These are phyloP conservation scores for Fissipunctia ypsillon DNA, from an alignment of 2,888 invertebrate species.

Conservation along the genomic window DNA sequence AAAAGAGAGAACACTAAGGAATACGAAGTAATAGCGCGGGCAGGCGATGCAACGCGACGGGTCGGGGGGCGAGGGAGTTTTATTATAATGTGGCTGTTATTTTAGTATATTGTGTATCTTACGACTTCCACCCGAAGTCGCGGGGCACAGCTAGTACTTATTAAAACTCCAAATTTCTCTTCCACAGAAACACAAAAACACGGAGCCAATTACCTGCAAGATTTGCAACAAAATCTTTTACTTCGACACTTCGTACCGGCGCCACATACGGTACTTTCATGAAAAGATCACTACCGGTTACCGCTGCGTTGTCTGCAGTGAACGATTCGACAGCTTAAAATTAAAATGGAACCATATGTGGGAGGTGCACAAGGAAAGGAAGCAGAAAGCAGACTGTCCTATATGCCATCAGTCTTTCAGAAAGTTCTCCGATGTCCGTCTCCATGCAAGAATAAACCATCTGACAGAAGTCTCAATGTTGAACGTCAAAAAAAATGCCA, in stretches of 20 bases:
- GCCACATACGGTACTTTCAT: slow-evolving; percentile 63
- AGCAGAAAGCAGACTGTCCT: slow-evolving; percentile 74
- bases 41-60: too few relatives aligned
- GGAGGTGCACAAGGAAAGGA: slow-evolving; percentile 71
- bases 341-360: slow-evolving; percentile 79
- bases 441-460: slow-evolving; percentile 56
- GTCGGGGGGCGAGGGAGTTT: too few relatives aligned
- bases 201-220: slow-evolving; percentile 64
- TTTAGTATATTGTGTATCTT: too few relatives aligned
- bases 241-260: slow-evolving; percentile 51
- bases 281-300: not conserved
- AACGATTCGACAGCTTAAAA: slow-evolving; percentile 53
- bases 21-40: too few relatives aligned
- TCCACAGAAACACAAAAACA: slow-evolving; percentile 67
- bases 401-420: slow-evolving; percentile 72
- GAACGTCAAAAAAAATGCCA: not conserved
- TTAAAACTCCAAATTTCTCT: not conserved
- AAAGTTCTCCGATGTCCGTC: slow-evolving; percentile 70
- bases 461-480: not conserved
- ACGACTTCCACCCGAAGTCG: too few relatives aligned
- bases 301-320: slow-evolving; percentile 68
- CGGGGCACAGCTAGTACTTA: too few relatives aligned
- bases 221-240: slow-evolving; percentile 69
- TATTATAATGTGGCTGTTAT: too few relatives aligned
- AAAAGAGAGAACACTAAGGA: too few relatives aligned